Evolutionary conservation across 2,113 vertebrate genomes (phyloP).

Genomic region (Eulacestoma nigropectus): DNA sequence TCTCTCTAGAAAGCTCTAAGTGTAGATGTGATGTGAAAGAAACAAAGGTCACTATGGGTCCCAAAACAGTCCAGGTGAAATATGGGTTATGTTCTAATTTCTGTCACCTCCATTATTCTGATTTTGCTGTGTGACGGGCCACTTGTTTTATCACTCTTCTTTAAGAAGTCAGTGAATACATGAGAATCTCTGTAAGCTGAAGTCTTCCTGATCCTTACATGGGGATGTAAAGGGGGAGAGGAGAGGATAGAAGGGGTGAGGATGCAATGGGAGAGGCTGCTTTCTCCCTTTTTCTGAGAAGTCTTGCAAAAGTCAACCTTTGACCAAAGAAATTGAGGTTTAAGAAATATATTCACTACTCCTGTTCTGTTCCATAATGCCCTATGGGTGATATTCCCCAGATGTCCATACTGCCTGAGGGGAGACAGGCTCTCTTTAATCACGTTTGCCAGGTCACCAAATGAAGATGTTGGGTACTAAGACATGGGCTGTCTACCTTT

Average conservation of each 20-base stretch:
- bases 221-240: not conserved
- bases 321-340: not conserved
- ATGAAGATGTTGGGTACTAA: not conserved
- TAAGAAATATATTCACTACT: not conserved
- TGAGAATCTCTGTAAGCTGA: not conserved
- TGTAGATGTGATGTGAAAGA: not conserved
- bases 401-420: not conserved
- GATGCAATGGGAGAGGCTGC: not conserved
- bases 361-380: not conserved
- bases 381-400: not conserved
- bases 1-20: not conserved
- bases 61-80: not conserved
- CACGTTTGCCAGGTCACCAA: not conserved
- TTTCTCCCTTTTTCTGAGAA: not conserved
- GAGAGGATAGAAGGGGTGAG: not conserved
- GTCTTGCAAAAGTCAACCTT: not conserved
- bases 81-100: not conserved
- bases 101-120: not conserved
- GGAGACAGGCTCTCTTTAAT: not conserved
- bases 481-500: not conserved
- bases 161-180: not conserved
- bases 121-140: not conserved
- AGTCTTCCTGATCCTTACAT: not conserved
- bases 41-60: not conserved
- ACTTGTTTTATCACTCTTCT: not conserved